Conservation (phyloP, 2,113 vertebrate species). For the Hypomesus transpacificus region DNA sequence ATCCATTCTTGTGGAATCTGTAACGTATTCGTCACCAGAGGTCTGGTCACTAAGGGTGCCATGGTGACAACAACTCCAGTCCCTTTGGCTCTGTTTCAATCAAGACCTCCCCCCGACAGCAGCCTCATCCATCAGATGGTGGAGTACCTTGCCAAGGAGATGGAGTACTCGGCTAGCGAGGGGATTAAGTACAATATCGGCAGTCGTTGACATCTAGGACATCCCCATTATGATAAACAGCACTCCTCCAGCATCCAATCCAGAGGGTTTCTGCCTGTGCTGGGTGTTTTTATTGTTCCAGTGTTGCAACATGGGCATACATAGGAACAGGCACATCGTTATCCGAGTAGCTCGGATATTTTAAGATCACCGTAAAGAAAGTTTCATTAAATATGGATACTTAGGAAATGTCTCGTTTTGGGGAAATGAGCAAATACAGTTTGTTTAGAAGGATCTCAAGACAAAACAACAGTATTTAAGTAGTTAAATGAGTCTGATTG, state of each 20-base stretch:
- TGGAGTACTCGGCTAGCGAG: not conserved
- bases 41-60: not conserved
- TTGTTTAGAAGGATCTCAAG: too few relatives aligned
- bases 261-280: too few relatives aligned
- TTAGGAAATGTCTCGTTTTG: too few relatives aligned
- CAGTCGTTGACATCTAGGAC: constrained; percentile 15
- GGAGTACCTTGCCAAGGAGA: not conserved
- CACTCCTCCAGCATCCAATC: not conserved
- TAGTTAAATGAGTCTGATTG: too few relatives aligned
- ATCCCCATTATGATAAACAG: constrained; percentile 1
- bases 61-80: not conserved
- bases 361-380: too few relatives aligned
- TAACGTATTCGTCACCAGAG: not conserved
- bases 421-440: too few relatives aligned
- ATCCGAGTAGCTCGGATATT: too few relatives aligned
- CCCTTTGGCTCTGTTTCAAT: not conserved
- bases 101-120: not conserved
- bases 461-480: too few relatives aligned
- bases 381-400: too few relatives aligned
- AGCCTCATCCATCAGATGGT: not conserved
- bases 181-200: not conserved
- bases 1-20: not conserved
- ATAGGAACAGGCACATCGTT: too few relatives aligned
- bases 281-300: too few relatives aligned
- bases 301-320: too few relatives aligned